A percentile compares a stretch with the other conserved stretches of the same genome.
Conservation (phyloP, 1,140 invertebrate species). For the Heliconius melpomene region DNA sequence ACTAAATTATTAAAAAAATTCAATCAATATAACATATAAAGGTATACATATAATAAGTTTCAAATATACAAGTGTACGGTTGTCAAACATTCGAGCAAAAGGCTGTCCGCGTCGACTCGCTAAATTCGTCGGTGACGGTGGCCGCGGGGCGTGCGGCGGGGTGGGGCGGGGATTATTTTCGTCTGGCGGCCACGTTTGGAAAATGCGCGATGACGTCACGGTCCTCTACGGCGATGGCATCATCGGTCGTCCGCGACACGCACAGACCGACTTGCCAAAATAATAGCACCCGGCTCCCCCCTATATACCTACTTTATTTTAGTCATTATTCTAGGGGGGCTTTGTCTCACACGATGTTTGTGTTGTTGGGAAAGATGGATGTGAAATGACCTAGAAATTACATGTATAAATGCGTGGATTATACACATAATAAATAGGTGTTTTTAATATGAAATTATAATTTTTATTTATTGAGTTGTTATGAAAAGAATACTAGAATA, state of each 20-base stretch:
- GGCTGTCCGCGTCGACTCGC: constrained; percentile 53
- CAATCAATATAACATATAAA: not conserved
- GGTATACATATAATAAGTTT: not conserved
- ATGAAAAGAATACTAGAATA: no score
- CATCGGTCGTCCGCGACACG: constrained; percentile 75
- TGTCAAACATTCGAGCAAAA: constrained; percentile 46
- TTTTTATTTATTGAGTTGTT: no score
- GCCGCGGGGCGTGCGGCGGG: constrained; percentile 65
- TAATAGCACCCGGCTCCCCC: constrained; percentile 57
- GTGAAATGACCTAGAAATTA: not conserved
- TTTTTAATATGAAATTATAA: no score
- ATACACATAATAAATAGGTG: no score
- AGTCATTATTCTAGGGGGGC: constrained; percentile 60
- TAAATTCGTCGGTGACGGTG: constrained; percentile 77
- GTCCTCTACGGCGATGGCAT: constrained; percentile 77
- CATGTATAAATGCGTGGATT: not conserved
- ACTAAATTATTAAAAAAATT: not conserved
- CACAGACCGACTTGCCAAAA: constrained; percentile 75
- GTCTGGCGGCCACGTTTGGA: constrained; percentile 81
- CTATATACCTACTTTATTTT: constrained; percentile 78
- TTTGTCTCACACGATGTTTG: constrained; percentile 36
- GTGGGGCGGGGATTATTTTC: constrained; percentile 78
- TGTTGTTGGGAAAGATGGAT: not conserved
- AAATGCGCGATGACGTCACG: constrained; percentile 79
- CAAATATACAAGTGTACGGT: constrained; percentile 33